Conservation (phyloP, 2,888 invertebrate species). For the Pseudococcus viburni region DNA sequence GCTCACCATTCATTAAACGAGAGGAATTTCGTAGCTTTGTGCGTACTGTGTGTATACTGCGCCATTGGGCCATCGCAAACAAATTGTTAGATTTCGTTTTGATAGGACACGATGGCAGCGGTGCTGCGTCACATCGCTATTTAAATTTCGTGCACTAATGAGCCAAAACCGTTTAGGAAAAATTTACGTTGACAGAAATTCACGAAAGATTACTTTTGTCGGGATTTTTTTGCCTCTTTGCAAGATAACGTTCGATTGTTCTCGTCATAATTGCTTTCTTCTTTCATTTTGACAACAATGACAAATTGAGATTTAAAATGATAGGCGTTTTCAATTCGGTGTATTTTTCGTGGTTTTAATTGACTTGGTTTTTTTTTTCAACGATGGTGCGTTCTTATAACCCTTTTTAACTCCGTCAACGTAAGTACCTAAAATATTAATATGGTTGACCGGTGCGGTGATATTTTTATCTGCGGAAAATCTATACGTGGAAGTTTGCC, state of each 20-base stretch:
- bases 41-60: background rate
- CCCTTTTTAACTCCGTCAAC: background rate
- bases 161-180: slow-evolving; percentile 46
- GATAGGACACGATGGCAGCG: slow-evolving; percentile 6
- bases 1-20: slow-evolving; percentile 21
- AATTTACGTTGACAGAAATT: slow-evolving; percentile 43
- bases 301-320: slow-evolving; percentile 36
- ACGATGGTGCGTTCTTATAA: background rate
- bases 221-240: background rate
- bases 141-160: slow-evolving; percentile 36
- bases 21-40: slow-evolving; percentile 4
- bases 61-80: background rate
- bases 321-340: background rate
- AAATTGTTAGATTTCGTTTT: slow-evolving; percentile 16
- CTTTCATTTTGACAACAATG: slow-evolving; percentile 12
- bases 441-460: background rate
- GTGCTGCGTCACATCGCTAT: background rate
- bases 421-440: background rate
- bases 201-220: slow-evolving; percentile 34
- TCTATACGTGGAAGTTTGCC: background rate
- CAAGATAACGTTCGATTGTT: slow-evolving; percentile 34
- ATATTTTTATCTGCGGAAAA: background rate
- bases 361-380: background rate
- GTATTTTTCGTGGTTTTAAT: background rate
- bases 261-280: slow-evolving; percentile 27